Percentiles rank a stretch among this genome's conserved stretches.
phyloP scores from a whole-genome alignment of 1,140 invertebrate species.

The Lepidostoma basale region DNA sequence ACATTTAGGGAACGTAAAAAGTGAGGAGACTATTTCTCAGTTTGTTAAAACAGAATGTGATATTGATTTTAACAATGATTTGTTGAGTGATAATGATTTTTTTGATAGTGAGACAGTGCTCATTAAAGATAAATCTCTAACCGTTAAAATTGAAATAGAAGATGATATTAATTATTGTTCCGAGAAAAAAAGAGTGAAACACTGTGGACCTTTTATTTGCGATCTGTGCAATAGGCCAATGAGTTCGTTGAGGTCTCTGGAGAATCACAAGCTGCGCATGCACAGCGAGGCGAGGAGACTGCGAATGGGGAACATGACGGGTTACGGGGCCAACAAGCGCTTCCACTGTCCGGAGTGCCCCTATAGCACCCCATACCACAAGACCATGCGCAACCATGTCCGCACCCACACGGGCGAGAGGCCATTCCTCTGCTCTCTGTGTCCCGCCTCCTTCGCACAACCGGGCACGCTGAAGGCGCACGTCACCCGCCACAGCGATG shows the following conservation, averaged over 20 bases:
- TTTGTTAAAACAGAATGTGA: no score
- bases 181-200: background rate
- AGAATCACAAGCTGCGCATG: conserved; percentile 14
- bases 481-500: conserved; percentile 57
- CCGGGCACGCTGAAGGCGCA: conserved; percentile 58
- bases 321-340: conserved; percentile 50
- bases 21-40: no score
- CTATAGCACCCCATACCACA: conserved; percentile 56
- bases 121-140: no score
- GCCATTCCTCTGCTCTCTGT: conserved; percentile 61
- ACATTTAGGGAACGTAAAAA: no score
- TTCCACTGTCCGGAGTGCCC: conserved; percentile 56
- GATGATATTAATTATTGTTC: no score
- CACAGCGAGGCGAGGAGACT: conserved; percentile 48
- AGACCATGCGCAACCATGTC: conserved; percentile 57
- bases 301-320: conserved; percentile 50
- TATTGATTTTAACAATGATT: no score
- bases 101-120: no score
- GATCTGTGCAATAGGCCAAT: conserved; percentile 31
- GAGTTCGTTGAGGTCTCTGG: conserved; percentile 16
- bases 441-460: conserved; percentile 65
- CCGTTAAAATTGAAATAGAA: no score
- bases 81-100: no score
- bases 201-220: conserved; percentile 9
- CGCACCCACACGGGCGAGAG: conserved; percentile 62